These are phyloP conservation scores for Xanthorhoe spadicearia DNA, from an alignment of 2,888 invertebrate genomes.

Conservation along the genomic window DNA sequence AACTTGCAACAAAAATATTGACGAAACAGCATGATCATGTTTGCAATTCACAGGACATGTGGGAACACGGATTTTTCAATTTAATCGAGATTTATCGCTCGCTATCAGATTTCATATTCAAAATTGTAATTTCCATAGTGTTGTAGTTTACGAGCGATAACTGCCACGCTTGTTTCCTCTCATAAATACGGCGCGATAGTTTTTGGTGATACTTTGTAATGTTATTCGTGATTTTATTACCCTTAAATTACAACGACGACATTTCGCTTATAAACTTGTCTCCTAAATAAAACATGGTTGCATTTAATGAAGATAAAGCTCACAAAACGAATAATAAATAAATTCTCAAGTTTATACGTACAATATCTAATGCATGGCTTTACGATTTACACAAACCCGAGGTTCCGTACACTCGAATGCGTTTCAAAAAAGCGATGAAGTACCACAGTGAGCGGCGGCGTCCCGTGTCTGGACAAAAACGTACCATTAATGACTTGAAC, in stretches of 20 bases:
- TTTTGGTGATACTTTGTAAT: constrained; percentile 41
- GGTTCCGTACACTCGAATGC: constrained; percentile 61
- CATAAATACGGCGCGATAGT: constrained; percentile 44
- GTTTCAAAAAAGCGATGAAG: constrained; percentile 59
- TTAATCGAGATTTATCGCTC: constrained; percentile 58
- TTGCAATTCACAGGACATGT: constrained; percentile 70
- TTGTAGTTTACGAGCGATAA: constrained; percentile 39
- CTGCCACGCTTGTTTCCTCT: constrained; percentile 40
- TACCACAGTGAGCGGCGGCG: constrained; percentile 54
- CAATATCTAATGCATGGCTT: constrained; percentile 51
- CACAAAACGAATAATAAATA: constrained; percentile 46
- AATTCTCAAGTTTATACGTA: constrained; percentile 48
- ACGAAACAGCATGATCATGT: constrained; percentile 63
- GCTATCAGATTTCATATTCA: constrained; percentile 44
- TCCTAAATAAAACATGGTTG: constrained; percentile 46
- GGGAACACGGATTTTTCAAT: constrained; percentile 68
- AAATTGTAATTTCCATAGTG: constrained; percentile 33
- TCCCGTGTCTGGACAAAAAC: constrained; percentile 61
- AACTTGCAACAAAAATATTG: constrained; percentile 44
- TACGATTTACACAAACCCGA: constrained; percentile 60
- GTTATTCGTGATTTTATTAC: constrained; percentile 41
- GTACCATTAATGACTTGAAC: constrained; percentile 71
- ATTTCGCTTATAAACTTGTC: constrained; percentile 45
- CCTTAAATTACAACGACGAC: constrained; percentile 45
- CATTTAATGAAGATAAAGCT: constrained; percentile 47